phyloP scores from a whole-genome alignment of 2,888 invertebrate genomes.

The Heliconius cydno region DNA sequence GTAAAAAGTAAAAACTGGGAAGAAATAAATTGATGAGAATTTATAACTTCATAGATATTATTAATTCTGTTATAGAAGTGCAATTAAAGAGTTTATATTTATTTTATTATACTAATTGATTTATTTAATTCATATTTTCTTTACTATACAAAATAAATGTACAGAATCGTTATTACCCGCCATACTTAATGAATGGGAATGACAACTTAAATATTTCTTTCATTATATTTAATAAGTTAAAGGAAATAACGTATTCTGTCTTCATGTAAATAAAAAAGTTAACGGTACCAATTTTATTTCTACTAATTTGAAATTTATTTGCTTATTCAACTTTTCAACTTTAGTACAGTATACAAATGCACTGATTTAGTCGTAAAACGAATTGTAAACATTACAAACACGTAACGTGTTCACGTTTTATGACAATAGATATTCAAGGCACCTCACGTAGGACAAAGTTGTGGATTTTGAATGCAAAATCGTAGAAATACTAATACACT shows the following conservation, averaged over 20 bases:
- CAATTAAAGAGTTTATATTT: not conserved
- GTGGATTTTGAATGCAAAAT: slow-evolving; percentile 34
- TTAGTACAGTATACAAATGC: slow-evolving; percentile 16
- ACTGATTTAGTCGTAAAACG: slow-evolving; percentile 32
- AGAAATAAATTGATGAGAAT: not conserved
- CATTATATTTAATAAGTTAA: not conserved
- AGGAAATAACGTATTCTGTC: slow-evolving; percentile 1
- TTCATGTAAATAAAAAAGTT: not conserved
- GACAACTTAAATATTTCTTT: slow-evolving; percentile 2
- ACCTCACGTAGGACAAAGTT: slow-evolving; percentile 48
- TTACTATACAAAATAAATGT: not conserved
- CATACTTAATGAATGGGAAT: slow-evolving; percentile 29
- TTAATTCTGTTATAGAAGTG: not conserved
- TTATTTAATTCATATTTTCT: not conserved
- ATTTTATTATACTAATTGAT: not conserved
- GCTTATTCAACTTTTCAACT: not conserved
- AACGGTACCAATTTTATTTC: not conserved
- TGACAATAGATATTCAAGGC: slow-evolving; percentile 34
- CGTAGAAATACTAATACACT: slow-evolving; percentile 25
- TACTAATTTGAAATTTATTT: not conserved
- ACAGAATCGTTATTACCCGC: not conserved
- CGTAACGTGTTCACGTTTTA: slow-evolving; percentile 29
- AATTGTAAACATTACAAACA: slow-evolving; percentile 29
- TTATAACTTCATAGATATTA: not conserved
- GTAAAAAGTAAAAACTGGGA: not conserved